phyloP scores from a whole-genome alignment of 1,140 invertebrate species.

The Leucophenga varia region DNA sequence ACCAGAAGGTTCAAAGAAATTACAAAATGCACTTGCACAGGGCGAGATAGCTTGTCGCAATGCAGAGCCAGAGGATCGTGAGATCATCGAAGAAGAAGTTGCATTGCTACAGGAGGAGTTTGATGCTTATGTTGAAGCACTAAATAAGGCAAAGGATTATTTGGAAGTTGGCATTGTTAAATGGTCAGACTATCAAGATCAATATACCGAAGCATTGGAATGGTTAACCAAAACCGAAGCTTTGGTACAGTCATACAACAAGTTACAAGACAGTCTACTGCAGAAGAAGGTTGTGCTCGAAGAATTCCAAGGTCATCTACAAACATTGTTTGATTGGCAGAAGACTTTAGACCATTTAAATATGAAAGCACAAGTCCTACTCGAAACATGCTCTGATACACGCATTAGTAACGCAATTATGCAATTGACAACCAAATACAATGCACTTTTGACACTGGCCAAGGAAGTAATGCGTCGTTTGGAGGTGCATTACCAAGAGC shows the following conservation, averaged over 20 bases:
- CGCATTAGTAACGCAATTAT: constrained; percentile 91
- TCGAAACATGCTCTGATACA: constrained; percentile 91
- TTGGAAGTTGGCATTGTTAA: constrained; percentile 89
- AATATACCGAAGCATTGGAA: constrained; percentile 83
- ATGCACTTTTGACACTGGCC: constrained; percentile 83
- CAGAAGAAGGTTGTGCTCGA: constrained; percentile 87
- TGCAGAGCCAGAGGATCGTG: constrained; percentile 82
- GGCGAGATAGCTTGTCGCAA: constrained; percentile 79
- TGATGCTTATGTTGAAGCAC: constrained; percentile 75
- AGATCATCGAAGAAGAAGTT: constrained; percentile 89
- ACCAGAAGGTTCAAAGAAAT: constrained; percentile 76
- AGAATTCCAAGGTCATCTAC: constrained; percentile 86
- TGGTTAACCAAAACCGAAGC: constrained; percentile 88
- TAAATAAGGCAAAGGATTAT: constrained; percentile 77
- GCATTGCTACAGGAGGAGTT: constrained; percentile 85
- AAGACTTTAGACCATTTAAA: constrained; percentile 88
- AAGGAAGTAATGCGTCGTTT: constrained; percentile 91
- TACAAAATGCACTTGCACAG: constrained; percentile 78
- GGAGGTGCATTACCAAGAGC: constrained; percentile 89
- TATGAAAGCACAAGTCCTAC: constrained; percentile 82
- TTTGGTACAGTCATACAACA: constrained; percentile 85
- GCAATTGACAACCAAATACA: constrained; percentile 91
- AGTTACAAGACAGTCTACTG: constrained; percentile 84
- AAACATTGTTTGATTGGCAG: constrained; percentile 92
- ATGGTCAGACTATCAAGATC: constrained; percentile 95